Base-by-base conservation (phyloP, 2,888 invertebrate genomes). In the Eristalis intricaria region DNA sequence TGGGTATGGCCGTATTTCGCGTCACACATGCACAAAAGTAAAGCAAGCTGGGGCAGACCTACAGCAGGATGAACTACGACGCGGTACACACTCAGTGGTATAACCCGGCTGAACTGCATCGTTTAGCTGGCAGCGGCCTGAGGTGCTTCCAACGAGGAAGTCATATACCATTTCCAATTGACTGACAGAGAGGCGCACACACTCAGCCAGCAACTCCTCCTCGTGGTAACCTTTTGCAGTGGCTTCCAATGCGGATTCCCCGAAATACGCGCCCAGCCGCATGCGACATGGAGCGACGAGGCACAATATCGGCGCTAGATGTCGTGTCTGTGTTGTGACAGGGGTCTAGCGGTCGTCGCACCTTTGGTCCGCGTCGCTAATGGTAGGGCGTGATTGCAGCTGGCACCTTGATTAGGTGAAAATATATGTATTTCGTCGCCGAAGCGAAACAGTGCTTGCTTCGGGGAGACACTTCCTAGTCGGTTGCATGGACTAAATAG, bases 151-250 rank as follows among this genome's bases (percentile, higher is more conserved):
- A 79, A 86, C 70, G 83, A 86, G 86, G 86, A 86, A 86, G 82
- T 86, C 83, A 78, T 86, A 86, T 75, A 86, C 78, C 75, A 86
- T 83, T 83, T 78, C 69, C 70, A 83, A 86, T 86, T 86, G 83
- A 78, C 83, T 86, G 56, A 78, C 74, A 66, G 74, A 66, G 26
- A 29, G 32, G 15, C 66, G 63, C 38, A 63, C 23, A 29, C 29
- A 63, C n/a, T 63, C 58, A 60, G 15, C 38, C 15, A 69, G 70
- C 50, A n/a, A 23, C 23, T 56, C 56, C 61, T 68, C 8, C 74
- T 63, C 50, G 50, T 56, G 76, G 50, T 77, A 77, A 77, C 68
- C 76, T 69, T 69, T 77, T 69, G 56, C 38, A 43, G 56, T 38
- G 26, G 73, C 76, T 77, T 22, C 76, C 68, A 61, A 19, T 68